A percentile compares a stretch with the other conserved stretches of the same genome.
Conservation (phyloP, 1,140 invertebrate species). For the Danaus melanippus region DNA sequence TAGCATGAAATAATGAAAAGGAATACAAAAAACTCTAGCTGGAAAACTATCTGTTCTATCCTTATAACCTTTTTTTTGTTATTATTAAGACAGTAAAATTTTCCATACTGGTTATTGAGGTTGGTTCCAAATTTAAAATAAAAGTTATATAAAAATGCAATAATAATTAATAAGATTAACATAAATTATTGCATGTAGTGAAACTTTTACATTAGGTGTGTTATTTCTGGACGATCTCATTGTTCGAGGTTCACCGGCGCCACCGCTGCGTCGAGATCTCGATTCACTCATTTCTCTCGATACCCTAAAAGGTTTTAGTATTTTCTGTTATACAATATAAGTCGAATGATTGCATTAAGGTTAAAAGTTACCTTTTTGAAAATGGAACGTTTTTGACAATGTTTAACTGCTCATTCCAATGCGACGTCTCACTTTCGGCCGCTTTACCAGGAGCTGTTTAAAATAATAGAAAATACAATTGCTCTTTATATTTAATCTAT, state of each 20-base stretch:
- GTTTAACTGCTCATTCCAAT: constrained; percentile 34
- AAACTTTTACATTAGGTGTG: constrained; percentile 18
- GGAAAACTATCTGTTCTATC: no score
- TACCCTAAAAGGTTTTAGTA: constrained; percentile 9
- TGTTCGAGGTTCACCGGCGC: constrained; percentile 36
- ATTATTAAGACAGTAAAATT: no score
- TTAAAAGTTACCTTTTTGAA: constrained; percentile 24
- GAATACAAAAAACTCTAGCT: no score
- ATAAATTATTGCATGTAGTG: constrained; percentile 8
- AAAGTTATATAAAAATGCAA: no score
- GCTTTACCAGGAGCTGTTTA: constrained; percentile 39
- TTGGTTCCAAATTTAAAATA: no score
- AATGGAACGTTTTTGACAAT: constrained; percentile 20
- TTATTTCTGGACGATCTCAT: constrained; percentile 16
- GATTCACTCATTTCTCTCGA: constrained; percentile 24
- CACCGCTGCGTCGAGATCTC: constrained; percentile 31
- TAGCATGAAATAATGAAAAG: no score
- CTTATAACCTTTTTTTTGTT: no score
- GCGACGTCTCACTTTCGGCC: constrained; percentile 32
- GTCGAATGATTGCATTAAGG: constrained; percentile 3
- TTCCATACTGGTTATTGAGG: no score
- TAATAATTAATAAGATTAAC: no score
- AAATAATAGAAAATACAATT: constrained; percentile 10
- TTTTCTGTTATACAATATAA: neutral
- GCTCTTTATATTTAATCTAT: neutral